Evolutionary conservation across 37 sponge, comb jelly and placozoan species (phyloP).

Genomic region (Spongilla lacustris): DNA sequence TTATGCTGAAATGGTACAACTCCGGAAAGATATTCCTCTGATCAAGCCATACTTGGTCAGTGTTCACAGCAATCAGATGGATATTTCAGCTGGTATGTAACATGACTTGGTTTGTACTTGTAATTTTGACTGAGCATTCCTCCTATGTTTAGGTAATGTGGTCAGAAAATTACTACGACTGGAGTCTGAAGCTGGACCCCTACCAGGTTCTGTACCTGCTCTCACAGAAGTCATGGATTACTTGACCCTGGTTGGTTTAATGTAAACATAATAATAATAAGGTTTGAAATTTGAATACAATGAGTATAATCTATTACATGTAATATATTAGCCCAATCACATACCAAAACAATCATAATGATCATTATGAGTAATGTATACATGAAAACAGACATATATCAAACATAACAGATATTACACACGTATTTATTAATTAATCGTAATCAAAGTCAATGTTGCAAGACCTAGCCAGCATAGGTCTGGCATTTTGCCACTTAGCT

Average conservation of each 20-base stretch:
- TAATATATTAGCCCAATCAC: no score
- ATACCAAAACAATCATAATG: no score
- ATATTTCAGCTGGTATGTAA: not conserved
- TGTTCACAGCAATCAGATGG: not conserved
- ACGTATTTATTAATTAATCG: no score
- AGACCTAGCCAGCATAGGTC: no score
- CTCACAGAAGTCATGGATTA: slow-evolving; percentile 26
- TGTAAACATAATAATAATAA: no score
- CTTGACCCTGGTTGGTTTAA: slow-evolving; percentile 18
- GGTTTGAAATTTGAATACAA: no score
- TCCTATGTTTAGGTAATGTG: not conserved
- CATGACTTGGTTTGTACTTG: not conserved
- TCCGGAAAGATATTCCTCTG: not conserved
- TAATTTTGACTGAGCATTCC: not conserved
- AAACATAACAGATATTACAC: no score
- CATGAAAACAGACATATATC: no score
- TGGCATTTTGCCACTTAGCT: no score
- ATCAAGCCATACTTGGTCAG: not conserved
- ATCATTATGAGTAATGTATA: no score
- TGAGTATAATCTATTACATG: no score
- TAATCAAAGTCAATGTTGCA: no score
- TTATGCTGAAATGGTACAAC: not conserved
- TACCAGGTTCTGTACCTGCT: slow-evolving; percentile 34
- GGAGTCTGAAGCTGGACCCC: slow-evolving; percentile 39
- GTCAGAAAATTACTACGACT: slow-evolving; percentile 27